phyloP scores from a whole-genome alignment of 2,888 invertebrate species.

The Troilus luridus region DNA sequence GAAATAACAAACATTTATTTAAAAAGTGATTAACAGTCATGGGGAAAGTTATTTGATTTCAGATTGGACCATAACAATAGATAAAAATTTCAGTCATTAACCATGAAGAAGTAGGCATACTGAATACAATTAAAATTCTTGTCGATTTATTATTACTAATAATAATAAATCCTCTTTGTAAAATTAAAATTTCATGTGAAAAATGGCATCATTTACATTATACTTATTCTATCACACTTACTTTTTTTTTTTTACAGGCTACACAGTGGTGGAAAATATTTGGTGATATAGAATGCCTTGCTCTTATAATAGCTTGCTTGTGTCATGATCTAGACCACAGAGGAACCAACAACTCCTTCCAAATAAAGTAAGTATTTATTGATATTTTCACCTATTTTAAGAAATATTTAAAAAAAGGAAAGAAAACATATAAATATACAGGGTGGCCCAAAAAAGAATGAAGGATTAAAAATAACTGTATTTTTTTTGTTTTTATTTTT shows the following conservation, averaged over 20 bases:
- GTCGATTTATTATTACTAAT: background rate
- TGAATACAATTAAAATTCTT: background rate
- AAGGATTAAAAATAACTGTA: no score
- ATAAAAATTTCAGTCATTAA: background rate
- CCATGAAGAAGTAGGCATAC: background rate
- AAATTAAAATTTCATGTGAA: no score
- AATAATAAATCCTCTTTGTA: no score
- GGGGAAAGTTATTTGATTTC: no score
- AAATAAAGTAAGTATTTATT: slow-evolving; percentile 90
- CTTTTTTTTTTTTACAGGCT: slow-evolving; percentile 73
- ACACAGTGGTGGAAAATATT: slow-evolving; percentile 95
- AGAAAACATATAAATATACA: no score
- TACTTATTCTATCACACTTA: background rate
- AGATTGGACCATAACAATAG: no score
- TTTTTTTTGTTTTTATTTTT: no score
- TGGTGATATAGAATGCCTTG: slow-evolving; percentile 92
- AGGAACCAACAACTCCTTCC: slow-evolving; percentile 97
- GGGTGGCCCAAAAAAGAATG: no score
- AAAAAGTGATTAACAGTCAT: no score
- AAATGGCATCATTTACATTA: no score
- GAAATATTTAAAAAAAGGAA: background rate
- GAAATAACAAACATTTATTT: no score
- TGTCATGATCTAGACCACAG: slow-evolving; percentile 96
- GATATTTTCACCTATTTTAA: background rate
- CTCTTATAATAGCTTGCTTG: slow-evolving; percentile 91